Base-by-base conservation (phyloP, 2,113 vertebrate genomes). In the Halcyon senegalensis region DNA sequence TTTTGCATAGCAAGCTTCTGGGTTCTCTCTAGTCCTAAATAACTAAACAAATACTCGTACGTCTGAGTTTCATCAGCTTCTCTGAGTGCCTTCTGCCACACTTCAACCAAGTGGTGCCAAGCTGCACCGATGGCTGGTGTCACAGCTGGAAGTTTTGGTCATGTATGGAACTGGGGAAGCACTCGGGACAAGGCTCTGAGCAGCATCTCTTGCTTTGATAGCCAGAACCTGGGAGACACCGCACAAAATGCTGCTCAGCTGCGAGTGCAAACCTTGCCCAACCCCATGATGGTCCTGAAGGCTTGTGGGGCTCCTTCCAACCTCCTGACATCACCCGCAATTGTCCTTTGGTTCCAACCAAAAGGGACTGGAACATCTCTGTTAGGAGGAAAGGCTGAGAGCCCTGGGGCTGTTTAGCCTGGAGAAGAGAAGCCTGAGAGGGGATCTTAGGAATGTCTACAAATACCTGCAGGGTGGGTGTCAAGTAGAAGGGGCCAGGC, bases 131-230 rank as follows among this genome's bases (percentile, higher is more conserved):
- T 7, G 44, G 30, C 20, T 30, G 51, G 9, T 13, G 25, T 43
- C 2, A 1, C 73, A n/a, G 4, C 15, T 1, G 5, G 6, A 50
- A 28, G 2, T 11, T 48, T 37, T 55, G 7, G 9, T 8, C 48
- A 5, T 7, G 0, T 2, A 1, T 16, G 35, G 69, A 13, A 37
- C 19, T 11, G 24, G 30, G 53, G 62, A 31, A 46, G 30, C 7
- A 27, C 11, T 13, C 24, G 16, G 62, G 48, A 15, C 10, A 12
- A 19, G 58, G 0, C 39, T 24, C 31, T 7, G 48, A 66, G 11
- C 66, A 27, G 37, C 5, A 4, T 17, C 24, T 14, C 28, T 3
- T 10, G 56, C 14, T 59, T 63, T 55, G 30, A 51, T 28, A 70
- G 62, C 62, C 67, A 59, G 28, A 20, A 37, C 11, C 30, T 24